Evolutionary conservation across 2,797 vertebrate species (phyloP).

Genomic region (Pangasius macronema): DNA sequence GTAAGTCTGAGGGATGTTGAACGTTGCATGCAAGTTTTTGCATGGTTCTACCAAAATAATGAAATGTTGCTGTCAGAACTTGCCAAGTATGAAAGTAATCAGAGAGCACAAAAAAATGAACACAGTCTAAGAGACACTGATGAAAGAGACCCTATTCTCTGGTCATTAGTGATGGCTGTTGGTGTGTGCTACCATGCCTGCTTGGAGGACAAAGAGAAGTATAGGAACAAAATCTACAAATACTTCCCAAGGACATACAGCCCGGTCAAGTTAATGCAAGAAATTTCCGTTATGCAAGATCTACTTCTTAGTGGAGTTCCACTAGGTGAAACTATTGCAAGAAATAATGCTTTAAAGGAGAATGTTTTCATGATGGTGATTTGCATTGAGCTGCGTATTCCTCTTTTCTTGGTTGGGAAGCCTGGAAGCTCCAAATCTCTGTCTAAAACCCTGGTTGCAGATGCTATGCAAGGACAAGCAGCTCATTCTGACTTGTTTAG

Average conservation of each 20-base stretch:
- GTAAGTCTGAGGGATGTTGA: constrained; percentile 96
- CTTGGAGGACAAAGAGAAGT: constrained; percentile 81
- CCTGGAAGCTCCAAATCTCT: constrained; percentile 97
- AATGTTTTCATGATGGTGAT: constrained; percentile 99
- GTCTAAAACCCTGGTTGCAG: constrained; percentile 93
- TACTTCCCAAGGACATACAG: constrained; percentile 70
- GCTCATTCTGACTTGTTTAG: constrained; percentile 87
- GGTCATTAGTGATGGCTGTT: constrained; percentile 86
- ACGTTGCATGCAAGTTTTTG: constrained; percentile 88
- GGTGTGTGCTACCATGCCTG: constrained; percentile 95
- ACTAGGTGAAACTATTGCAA: constrained; percentile 86
- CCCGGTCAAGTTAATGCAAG: constrained; percentile 73
- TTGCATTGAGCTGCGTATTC: constrained; percentile 93
- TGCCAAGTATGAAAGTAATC: constrained; percentile 55
- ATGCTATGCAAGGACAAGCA: constrained; percentile 95
- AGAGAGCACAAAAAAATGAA: constrained; percentile 43
- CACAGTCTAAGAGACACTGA: background rate
- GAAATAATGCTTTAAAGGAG: constrained; percentile 90
- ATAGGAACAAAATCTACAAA: constrained; percentile 74
- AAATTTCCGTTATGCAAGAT: constrained; percentile 86
- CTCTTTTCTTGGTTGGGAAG: constrained; percentile 95
- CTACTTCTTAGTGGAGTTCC: constrained; percentile 84
- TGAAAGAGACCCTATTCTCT: constrained; percentile 72
- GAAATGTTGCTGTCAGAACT: constrained; percentile 74
- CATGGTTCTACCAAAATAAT: constrained; percentile 83